Evolutionary conservation across 2,113 vertebrate genomes (phyloP).

Genomic region (Chlorodrepanis virens): DNA sequence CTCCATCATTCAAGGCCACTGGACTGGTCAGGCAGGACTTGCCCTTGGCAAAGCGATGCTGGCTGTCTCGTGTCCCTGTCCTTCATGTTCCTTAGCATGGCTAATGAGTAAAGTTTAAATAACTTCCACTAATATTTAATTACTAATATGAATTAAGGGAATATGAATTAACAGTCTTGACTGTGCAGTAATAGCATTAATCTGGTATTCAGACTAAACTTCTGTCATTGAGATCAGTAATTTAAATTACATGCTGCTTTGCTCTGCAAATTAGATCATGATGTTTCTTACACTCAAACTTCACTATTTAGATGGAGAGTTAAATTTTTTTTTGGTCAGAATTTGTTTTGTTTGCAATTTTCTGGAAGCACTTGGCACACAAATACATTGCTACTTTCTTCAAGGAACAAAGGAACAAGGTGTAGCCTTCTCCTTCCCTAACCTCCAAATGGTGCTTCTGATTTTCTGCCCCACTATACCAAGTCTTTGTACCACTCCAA

Average conservation of each 20-base stretch:
- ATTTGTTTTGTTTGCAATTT: not conserved
- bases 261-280: not conserved
- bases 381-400: not conserved
- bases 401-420: not conserved
- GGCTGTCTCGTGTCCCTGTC: too few relatives aligned
- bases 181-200: not conserved
- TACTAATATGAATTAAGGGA: not conserved
- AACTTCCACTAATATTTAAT: not conserved
- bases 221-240: not conserved
- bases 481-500: not conserved
- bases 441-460: not conserved
- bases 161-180: not conserved
- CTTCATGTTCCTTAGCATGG: not conserved
- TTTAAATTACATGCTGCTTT: not conserved
- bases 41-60: accelerated
- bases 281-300: not conserved
- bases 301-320: not conserved
- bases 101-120: not conserved
- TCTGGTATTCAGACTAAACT: not conserved
- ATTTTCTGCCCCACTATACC: not conserved
- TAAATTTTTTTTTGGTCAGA: not conserved
- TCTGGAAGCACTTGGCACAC: not conserved
- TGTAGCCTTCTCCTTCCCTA: not conserved
- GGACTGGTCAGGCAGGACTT: not conserved
- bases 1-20: not conserved